phyloP scores from a whole-genome alignment of 1,140 invertebrate genomes.

The Ruditapes philippinarum region DNA sequence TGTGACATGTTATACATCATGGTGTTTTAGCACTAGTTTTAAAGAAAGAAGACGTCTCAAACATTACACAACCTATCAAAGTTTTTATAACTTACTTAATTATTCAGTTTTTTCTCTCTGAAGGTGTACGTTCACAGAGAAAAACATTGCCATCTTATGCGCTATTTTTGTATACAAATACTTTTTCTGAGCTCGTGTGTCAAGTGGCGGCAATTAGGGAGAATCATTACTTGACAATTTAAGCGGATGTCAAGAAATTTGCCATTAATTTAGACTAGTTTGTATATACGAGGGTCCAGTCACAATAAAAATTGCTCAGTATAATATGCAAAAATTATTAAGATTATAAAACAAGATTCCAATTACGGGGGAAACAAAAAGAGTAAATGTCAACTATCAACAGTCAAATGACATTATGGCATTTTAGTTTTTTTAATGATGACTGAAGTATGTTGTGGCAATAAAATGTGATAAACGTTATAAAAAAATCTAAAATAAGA shows the following conservation, averaged over 20 bases:
- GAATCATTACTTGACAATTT: conserved; percentile 32
- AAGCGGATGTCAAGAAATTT: conserved; percentile 35
- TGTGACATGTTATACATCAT: background rate
- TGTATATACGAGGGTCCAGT: background rate
- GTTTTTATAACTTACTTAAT: background rate
- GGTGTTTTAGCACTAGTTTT: background rate
- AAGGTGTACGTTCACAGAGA: background rate
- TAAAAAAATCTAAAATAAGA: background rate
- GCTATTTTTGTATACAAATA: background rate
- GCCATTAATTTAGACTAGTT: conserved; percentile 47
- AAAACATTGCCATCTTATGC: no score
- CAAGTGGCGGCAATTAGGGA: conserved; percentile 5
- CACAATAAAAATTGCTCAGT: conserved; percentile 17
- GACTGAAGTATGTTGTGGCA: conserved; percentile 6
- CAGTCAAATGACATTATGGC: conserved; percentile 5
- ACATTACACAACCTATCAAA: background rate
- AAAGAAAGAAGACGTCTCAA: conserved; percentile 12
- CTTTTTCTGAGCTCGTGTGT: background rate
- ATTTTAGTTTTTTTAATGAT: conserved; percentile 3
- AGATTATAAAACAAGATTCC: conserved; percentile 43
- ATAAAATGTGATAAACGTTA: conserved; percentile 8
- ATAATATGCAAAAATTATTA: conserved; percentile 33
- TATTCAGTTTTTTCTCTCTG: background rate
- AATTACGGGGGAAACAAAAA: conserved; percentile 35
- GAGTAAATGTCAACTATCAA: conserved; percentile 27